Evolutionary conservation across 2,797 vertebrate genomes (phyloP), one percentile per base, ranked within the genome.

Genomic region (Chiropotes sagulatus): DNA sequence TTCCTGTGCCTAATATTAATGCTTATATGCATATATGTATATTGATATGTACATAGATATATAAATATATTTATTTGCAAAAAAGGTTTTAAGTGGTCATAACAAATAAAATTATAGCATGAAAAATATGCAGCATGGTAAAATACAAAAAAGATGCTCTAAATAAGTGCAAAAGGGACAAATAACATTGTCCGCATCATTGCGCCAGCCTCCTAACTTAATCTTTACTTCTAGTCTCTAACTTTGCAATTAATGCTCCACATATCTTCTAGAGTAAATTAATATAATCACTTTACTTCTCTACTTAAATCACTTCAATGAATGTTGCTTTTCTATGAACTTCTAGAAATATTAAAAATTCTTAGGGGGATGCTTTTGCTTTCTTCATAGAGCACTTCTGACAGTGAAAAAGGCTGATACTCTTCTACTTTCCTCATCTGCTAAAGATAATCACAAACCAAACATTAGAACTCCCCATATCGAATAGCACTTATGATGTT

Each of bases 251-350:
- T 54, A 82, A 50, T 52, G 90, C n/a, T 64, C 44, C 17, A 8
- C 17, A 57, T 72, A 79, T 67, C 41, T 57, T 96, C 44, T 61
- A 85, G 73, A 89, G 10, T 46, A 82, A 70, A 8, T 48, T 89
- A 26, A 76, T 39, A 48, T 76, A 57, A 54, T 15, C 61, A 75
- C 50, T 96, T 81, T 75, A 19, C 15, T 80, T 54, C 7, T 11
- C 19, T 61, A 44, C 19, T 58, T 73, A 88, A 26, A 70, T 26
- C 50, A 64, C 8, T 78, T 82, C 12, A 44, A 30, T 30, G 39
- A 81, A 15, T 30, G 81, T 92, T 61, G 48, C 9, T 83, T 78
- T 61, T 20, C 76, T 79, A 12, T 79, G 33, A 78, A 19, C 75
- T 48, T 50, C 46, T n/a, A 79, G 46, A 79, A 48, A 79, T n/a